Conservation (phyloP, 1,140 invertebrate species). For the Sitobion miscanthi region DNA sequence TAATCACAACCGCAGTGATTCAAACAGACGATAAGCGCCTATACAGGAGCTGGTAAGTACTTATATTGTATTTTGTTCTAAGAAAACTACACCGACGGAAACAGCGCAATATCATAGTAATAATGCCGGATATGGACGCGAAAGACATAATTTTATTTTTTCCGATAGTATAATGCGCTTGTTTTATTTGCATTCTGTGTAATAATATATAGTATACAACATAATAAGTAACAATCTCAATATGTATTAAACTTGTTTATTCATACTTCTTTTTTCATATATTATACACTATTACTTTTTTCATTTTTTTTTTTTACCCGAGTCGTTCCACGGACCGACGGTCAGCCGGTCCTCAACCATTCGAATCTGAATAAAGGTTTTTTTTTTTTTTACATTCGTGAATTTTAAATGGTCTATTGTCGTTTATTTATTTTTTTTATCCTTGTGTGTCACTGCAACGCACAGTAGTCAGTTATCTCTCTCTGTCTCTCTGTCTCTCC, state of each 20-base stretch:
- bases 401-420: background rate
- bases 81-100: background rate
- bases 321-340: background rate
- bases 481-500: no score
- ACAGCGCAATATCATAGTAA: background rate
- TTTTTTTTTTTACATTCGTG: background rate
- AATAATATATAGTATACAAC: background rate
- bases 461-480: background rate
- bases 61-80: background rate
- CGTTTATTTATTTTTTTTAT: background rate
- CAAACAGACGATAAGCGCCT: background rate
- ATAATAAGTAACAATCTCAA: background rate
- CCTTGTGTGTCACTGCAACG: background rate
- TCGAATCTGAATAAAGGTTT: background rate
- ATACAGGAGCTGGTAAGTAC: no score
- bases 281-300: background rate
- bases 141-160: background rate
- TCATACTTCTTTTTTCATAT: background rate
- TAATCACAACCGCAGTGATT: background rate
- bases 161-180: background rate
- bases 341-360: background rate
- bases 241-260: slow-evolving; percentile 26
- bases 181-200: background rate
- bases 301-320: background rate
- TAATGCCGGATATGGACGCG: background rate